These are phyloP conservation scores for Tricholaema leucomelas DNA, from an alignment of 2,113 vertebrate species.

Conservation along the genomic window DNA sequence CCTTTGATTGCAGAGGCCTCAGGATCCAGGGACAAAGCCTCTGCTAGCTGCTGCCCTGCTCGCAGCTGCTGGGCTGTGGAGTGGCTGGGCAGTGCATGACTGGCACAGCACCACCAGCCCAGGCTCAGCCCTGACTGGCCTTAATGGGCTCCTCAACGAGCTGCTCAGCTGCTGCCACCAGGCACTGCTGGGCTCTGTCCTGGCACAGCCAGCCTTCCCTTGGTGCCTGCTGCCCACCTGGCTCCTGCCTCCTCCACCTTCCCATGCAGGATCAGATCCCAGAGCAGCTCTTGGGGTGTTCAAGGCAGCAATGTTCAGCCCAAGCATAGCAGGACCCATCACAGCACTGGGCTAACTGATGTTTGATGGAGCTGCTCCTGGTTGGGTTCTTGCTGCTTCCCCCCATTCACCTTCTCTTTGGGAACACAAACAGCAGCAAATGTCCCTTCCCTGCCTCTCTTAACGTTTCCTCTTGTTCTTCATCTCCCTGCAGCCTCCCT, in stretches of 20 bases:
- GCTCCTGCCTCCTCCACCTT: neutral
- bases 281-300: rapidly evolving
- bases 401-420: rapidly evolving
- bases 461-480: neutral
- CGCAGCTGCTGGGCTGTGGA: neutral
- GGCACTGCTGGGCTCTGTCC: neutral
- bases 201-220: neutral
- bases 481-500: constrained; percentile 82
- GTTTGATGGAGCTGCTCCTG: neutral
- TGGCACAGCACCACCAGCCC: neutral
- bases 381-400: neutral
- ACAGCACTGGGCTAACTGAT: neutral
- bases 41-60: neutral
- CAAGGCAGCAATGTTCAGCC: neutral
- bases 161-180: neutral
- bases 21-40: constrained; percentile 39
- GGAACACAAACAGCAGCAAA: rapidly evolving
- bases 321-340: neutral
- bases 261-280: rapidly evolving
- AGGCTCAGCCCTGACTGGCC: rapidly evolving
- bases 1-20: constrained; percentile 63
- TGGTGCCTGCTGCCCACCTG: rapidly evolving
- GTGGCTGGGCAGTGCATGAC: neutral
- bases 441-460: neutral
- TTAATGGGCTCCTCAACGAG: neutral